Evolutionary conservation across 2,888 invertebrate species (phyloP), one percentile per base, ranked within the genome.

Genomic region (Pyrrhia umbra): DNA sequence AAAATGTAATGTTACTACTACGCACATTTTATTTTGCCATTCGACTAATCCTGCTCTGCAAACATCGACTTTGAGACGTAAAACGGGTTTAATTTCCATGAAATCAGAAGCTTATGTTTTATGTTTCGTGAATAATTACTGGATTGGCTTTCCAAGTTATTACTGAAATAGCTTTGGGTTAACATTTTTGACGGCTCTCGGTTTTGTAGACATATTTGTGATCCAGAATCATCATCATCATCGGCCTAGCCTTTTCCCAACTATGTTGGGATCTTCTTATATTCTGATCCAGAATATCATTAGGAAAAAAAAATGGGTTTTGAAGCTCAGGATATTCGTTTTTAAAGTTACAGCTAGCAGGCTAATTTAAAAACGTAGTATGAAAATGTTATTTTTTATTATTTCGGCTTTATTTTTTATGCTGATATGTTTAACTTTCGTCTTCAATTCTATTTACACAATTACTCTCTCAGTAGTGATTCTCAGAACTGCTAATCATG

Each of bases 71-170:
- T 63, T 27, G 13, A 50, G 20, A 50, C 40, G 49, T 70, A 62
- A 70, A 68, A 65, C 34, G 51, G n/a, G 68, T 63, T 67, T 73
- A 67, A 67, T 72, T 56, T 66, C 55, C 49, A 46, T 68, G 64
- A 70, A 74, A 75, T 67, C 58, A 42, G 20, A 52, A 43, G 37
- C 49, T 74, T 60, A 51, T 47, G 60, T 60, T 70, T 51, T 68
- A 56, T 57, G 68, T 68, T 18, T 61, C 75, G 61, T 56, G 68
- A 57, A 61, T 52, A 56, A 70, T 73, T 52, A 59, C 39, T 13
- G 27, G 30, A 25, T 58, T 21, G n/a, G 25, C 47, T 73, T 61
- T 73, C 45, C 40, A 25, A 55, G 59, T 34, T 56, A 25, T 39
- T 47, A 62, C 27, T 9, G 42, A 54, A 54, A 59, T 54, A 54